Base-by-base conservation (phyloP, 1,140 invertebrate genomes). In the Hylaeus volcanicus region DNA sequence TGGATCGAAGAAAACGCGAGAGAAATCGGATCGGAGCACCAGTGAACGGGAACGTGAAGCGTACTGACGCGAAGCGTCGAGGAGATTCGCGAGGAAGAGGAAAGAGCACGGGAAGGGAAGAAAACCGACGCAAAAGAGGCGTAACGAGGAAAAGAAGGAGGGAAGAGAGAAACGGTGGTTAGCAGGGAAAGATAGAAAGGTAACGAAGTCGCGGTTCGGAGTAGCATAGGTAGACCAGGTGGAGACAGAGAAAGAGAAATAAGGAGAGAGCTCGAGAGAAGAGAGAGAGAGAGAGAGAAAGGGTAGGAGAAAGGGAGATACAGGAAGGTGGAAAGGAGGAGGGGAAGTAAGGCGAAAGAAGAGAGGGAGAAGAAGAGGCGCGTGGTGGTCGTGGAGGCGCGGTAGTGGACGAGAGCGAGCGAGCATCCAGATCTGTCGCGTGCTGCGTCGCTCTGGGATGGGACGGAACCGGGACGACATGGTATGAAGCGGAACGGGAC, bases 381-480 rank as follows among this genome's bases (percentile, higher is more conserved):
- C 80, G 66, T 74, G 65, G 70, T 75, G 79, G 73, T 58, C 65
- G 60, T 69, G 76, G 64, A 76, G 65, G 71, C 48, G 68, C 60
- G 76, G 80, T 76, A 84, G 77, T 61, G 68, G 64, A 70, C 43
- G 72, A 78, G 78, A 79, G 60, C 78, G 66, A 87, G 73, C 77
- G 81, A 87, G 82, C 63, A 72, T 88, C 79, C 82, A 87, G 82
- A 88, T 86, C 87, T 85, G 89, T 88, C 88, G 88, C 89, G 88
- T 87, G 87, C 88, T 89, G 82, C 74, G 68, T 78, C 82, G 82
- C 81, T 72, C 77, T 79, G 82, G 78, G 80, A 86, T 76, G 82
- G 77, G 80, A 82, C 72, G 82, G 80, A 78, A 87, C 76, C 79
- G 84, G 84, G 86, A 84, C 79, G 75, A 79, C 60, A 73, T 80